A percentile compares a stretch with the other conserved stretches of the same genome.
These are phyloP conservation scores for Panorpa germanica DNA, from an alignment of 2,888 invertebrate genomes.

Conservation along the genomic window DNA sequence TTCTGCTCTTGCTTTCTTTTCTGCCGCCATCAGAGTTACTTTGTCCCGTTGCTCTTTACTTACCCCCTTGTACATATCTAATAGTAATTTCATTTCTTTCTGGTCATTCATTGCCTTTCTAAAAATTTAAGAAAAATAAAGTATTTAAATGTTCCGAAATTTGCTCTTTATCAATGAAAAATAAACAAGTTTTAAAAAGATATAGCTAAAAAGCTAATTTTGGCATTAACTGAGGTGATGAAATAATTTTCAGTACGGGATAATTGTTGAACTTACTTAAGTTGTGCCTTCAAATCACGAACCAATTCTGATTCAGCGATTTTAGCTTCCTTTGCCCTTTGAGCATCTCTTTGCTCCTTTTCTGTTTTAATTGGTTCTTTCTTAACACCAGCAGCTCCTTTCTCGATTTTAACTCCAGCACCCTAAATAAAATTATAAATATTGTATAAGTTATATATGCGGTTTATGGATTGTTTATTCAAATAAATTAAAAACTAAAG, in stretches of 20 bases:
- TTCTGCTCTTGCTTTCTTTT: constrained; percentile 78
- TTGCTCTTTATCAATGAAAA: constrained; percentile 1
- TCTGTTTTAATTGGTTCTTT: constrained; percentile 42
- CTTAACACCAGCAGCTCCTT: constrained; percentile 24
- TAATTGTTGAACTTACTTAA: constrained; percentile 51
- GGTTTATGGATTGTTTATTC: too few relatives aligned
- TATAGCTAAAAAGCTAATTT: background rate
- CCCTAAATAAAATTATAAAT: too few relatives aligned
- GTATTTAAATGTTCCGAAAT: constrained; percentile 1
- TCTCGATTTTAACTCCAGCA: constrained; percentile 26
- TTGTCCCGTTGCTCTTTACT: constrained; percentile 93
- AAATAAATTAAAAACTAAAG: too few relatives aligned
- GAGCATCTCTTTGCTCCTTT: constrained; percentile 39
- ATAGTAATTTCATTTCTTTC: constrained; percentile 80
- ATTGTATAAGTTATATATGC: too few relatives aligned
- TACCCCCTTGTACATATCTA: constrained; percentile 96
- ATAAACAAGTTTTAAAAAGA: constrained; percentile 2
- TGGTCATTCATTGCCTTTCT: constrained; percentile 86
- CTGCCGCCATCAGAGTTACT: constrained; percentile 88
- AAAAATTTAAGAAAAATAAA: constrained; percentile 13
- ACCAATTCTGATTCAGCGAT: constrained; percentile 36
- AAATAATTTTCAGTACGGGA: constrained; percentile 1
- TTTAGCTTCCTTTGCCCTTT: constrained; percentile 41
- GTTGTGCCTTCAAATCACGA: constrained; percentile 68
- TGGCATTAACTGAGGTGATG: constrained; percentile 5